A percentile compares a stretch with the other conserved stretches of the same genome.
Conservation (phyloP, 2,113 vertebrate species). For the Nymphicus hollandicus region DNA sequence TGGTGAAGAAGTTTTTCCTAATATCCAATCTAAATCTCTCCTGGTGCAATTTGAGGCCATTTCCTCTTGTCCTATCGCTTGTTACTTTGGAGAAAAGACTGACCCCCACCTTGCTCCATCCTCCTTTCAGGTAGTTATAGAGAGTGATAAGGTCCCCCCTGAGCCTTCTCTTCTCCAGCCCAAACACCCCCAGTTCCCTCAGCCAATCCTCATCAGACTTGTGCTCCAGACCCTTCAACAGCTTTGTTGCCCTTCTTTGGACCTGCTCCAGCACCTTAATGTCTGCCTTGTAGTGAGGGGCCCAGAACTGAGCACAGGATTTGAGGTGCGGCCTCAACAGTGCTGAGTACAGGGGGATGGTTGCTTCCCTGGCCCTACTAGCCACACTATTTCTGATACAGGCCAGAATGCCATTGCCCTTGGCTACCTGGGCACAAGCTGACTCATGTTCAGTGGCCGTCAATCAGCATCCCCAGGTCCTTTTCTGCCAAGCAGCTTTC, state of each 20-base stretch:
- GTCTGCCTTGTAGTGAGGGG: not conserved
- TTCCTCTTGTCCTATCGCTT: not conserved
- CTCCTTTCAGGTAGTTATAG: not conserved
- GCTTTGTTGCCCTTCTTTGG: not conserved
- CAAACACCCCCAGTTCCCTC: not conserved
- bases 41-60: not conserved
- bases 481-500: not conserved
- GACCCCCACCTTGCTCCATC: too few relatives aligned
- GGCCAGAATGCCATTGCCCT: not conserved
- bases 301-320: not conserved
- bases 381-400: not conserved
- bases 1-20: not conserved
- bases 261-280: not conserved
- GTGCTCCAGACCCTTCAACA: not conserved
- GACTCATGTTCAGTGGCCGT: not conserved
- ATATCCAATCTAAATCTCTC: not conserved
- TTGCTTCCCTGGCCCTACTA: not conserved
- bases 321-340: not conserved
- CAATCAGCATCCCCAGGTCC: not conserved
- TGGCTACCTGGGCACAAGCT: not conserved
- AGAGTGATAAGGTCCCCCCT: not conserved
- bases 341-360: not conserved
- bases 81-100: not conserved
- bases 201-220: not conserved
- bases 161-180: not conserved